Evolutionary conservation across 2,797 vertebrate species (phyloP), one percentile per base, ranked within the genome.

Genomic region (Cossypha polioptera): DNA sequence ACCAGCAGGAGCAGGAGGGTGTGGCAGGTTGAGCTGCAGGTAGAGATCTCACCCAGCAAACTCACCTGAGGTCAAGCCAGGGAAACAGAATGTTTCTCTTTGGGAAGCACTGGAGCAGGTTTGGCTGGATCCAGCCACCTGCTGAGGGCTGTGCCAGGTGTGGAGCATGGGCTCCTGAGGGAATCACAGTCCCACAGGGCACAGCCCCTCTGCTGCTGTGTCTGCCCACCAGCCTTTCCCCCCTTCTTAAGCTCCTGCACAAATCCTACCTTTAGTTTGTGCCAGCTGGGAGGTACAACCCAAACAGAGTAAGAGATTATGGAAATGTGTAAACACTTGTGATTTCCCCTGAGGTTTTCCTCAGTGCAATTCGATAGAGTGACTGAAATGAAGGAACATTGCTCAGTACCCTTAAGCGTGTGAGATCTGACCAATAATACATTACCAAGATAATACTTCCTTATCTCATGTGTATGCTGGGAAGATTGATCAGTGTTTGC

Each of bases 401-500:
- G 63, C 82, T 90, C 69, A 16, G 62, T 69, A 50, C 31, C 75
- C 40, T 42, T 25, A 61, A 67, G 35, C 45, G 6, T 83, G 69
- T 50, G 75, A 78, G 83, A 65, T 73, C 76, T 94, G 89, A 86
- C 89, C 76, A 90, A 31, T 62, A 91, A 88, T 90, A 40, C 53
- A 48, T 90, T 76, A 86, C 25, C 43, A 53, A 92, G 66, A 80
- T 90, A 90, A 84, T 86, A 45, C 43, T 76, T 87, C 61, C 86
- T 94, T 94, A 90, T 94, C 94, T 90, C 82, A 25, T 86, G 29
- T 0, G 0, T 75, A 24, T 94, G 82, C 89, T 90, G 73, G 92
- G 91, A 94, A 94, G 82, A 91, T 76, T 63, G 89, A 96, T 94
- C 92, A 90, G 62, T 14, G 62, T 84, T 86, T 94, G 86, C 71